These are phyloP conservation scores for Pedicia rivosa DNA, from an alignment of 2,888 invertebrate genomes.

Conservation along the genomic window DNA sequence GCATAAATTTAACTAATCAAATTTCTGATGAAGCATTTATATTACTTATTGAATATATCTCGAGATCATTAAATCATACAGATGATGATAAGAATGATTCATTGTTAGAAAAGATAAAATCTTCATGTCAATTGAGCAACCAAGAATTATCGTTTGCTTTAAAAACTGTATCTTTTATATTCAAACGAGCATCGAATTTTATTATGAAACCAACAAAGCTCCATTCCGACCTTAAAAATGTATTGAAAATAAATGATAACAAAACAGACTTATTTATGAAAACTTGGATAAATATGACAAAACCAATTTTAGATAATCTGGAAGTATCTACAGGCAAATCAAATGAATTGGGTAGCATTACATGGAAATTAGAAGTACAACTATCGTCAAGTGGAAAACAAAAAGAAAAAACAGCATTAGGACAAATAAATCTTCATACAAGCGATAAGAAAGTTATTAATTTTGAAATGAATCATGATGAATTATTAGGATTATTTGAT, in stretches of 20 bases:
- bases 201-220: constrained; percentile 37
- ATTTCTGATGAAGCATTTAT: constrained; percentile 26
- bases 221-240: constrained; percentile 33
- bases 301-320: constrained; percentile 35
- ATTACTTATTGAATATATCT: constrained; percentile 27
- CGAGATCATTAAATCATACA: constrained; percentile 18
- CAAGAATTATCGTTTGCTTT: constrained; percentile 24
- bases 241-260: constrained; percentile 32
- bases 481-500: constrained; percentile 34
- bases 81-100: constrained; percentile 18
- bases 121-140: constrained; percentile 25
- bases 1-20: constrained; percentile 29
- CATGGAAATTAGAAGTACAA: constrained; percentile 39
- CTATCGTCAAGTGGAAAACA: constrained; percentile 32
- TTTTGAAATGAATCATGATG: constrained; percentile 35
- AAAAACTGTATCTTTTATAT: constrained; percentile 32
- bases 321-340: constrained; percentile 24
- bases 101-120: constrained; percentile 25
- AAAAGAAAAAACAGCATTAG: constrained; percentile 32
- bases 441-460: constrained; percentile 28
- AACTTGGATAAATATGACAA: constrained; percentile 35
- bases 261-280: constrained; percentile 38
- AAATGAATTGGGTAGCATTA: constrained; percentile 34
- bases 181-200: constrained; percentile 33
- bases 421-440: constrained; percentile 33